Base-by-base conservation (phyloP, 1,140 invertebrate genomes). In the Drosophila santomea region DNA sequence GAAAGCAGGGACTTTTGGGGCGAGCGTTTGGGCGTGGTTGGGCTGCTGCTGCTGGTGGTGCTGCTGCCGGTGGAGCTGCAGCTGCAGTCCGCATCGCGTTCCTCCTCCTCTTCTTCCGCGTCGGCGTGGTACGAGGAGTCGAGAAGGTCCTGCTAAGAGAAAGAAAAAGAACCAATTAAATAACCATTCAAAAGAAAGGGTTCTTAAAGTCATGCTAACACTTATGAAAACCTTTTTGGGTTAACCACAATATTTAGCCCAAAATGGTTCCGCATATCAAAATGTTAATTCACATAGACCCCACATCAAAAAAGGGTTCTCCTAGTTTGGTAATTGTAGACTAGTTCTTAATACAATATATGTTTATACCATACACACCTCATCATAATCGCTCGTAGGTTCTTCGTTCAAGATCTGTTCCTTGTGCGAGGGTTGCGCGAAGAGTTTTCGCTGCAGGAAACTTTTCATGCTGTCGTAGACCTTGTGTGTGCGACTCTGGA, bases 391-490 rank as follows among this genome's bases (percentile, higher is more conserved):
- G 58, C 90, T 91, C 8, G 89, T 91, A 11, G 72, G 62, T 36
- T 88, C 89, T 23, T 85, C 81, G 11, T 77, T 57, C 11, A 72
- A 32, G 25, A 69, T 5, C 36, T 74, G 64, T 15, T 71, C 63
- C 17, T 77, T 72, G 7, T 86, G 83, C 71, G 66, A 68, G 69
- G 74, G 69, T 44, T 80, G 85, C 5, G 84, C 80, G 20, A 91
- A 91, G 14, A 91, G 74, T 84, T 91, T 91, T 58, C 85, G 75
- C 8, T 85, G 79, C 79, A 91, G 45, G 69, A 91, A 91, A 55
- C 86, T 89, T 66, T 86, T 91, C 90, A 91, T 91, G 76, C 90
- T 90, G 61, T 90, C 79, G 43, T 90, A 91, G 43, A 90, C 90
- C 50, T 91, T 91, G 50, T 90, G 84, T 4, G 80, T 90, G 77